Conservation (phyloP, 2,113 vertebrate species). For the Microtus ochrogaster region DNA sequence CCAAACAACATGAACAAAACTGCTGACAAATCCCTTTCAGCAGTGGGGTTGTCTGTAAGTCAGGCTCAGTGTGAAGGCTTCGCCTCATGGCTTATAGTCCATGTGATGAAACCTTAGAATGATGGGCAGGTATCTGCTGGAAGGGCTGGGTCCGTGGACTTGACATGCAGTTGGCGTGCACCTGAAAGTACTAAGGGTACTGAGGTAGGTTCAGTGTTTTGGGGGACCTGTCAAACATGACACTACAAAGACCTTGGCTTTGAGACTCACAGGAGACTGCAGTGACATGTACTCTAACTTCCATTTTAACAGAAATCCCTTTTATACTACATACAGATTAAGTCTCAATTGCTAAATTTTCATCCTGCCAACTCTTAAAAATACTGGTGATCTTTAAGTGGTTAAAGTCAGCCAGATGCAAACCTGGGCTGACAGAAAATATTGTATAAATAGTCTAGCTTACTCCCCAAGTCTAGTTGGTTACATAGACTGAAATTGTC, state of each 20-base stretch:
- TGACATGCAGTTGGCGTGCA: background rate
- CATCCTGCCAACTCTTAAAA: conserved; percentile 1
- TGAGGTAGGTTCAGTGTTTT: background rate
- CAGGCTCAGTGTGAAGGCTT: background rate
- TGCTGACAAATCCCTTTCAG: background rate
- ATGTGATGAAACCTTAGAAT: background rate
- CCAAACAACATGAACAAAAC: background rate
- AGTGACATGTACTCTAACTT: background rate
- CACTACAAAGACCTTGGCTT: background rate
- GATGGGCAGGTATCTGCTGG: background rate
- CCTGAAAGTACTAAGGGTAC: background rate
- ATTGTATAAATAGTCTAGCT: background rate
- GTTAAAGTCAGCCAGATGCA: background rate
- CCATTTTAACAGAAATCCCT: background rate
- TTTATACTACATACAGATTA: background rate
- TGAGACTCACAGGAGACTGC: background rate
- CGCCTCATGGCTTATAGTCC: background rate
- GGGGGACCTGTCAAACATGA: background rate
- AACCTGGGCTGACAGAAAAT: background rate
- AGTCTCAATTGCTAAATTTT: background rate
- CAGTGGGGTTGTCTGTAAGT: background rate
- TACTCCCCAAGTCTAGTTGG: background rate
- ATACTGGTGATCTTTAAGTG: conserved; percentile 8
- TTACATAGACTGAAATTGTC: background rate
- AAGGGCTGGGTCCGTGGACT: background rate